Evolutionary conservation across 2,797 vertebrate genomes (phyloP).

Genomic region (Microchirus variegatus): DNA sequence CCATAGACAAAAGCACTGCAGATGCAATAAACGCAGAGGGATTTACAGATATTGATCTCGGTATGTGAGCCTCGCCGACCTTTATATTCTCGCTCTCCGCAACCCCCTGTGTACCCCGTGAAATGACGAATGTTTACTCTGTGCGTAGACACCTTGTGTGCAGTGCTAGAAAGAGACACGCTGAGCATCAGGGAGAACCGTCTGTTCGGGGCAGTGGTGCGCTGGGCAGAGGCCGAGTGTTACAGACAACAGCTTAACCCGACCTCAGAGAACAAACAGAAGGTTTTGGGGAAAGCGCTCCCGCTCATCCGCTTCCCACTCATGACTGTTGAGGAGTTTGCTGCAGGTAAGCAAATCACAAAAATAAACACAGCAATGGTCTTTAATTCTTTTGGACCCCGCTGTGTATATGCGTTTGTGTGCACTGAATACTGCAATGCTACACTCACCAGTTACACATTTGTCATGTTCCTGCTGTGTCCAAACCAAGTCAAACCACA

Average conservation of each 20-base stretch:
- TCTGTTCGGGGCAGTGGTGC: conserved; percentile 93
- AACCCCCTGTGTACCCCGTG: not conserved
- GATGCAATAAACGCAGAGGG: conserved; percentile 96
- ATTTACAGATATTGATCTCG: conserved; percentile 96
- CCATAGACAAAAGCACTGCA: conserved; percentile 97
- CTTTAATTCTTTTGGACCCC: not conserved
- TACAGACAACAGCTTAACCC: conserved; percentile 93
- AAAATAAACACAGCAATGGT: not conserved
- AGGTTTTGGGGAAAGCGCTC: conserved; percentile 92
- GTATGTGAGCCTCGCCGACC: conserved; percentile 67
- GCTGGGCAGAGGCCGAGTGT: conserved; percentile 95
- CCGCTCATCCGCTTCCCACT: conserved; percentile 96
- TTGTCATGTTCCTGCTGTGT: conserved; percentile 55
- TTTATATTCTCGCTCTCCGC: not conserved
- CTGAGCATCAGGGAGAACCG: conserved; percentile 96
- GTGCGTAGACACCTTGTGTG: conserved; percentile 90
- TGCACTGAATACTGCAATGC: not conserved
- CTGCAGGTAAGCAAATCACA: conserved; percentile 84
- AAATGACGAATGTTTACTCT: conserved; percentile 17
- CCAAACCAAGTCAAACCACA: conserved; percentile 64
- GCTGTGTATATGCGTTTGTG: not conserved
- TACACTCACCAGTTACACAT: conserved; percentile 20
- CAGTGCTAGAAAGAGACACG: conserved; percentile 94
- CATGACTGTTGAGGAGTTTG: conserved; percentile 99
- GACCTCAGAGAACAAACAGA: conserved; percentile 92